phyloP scores from a whole-genome alignment of 2,888 invertebrate species.

The Abrostola triplasia region DNA sequence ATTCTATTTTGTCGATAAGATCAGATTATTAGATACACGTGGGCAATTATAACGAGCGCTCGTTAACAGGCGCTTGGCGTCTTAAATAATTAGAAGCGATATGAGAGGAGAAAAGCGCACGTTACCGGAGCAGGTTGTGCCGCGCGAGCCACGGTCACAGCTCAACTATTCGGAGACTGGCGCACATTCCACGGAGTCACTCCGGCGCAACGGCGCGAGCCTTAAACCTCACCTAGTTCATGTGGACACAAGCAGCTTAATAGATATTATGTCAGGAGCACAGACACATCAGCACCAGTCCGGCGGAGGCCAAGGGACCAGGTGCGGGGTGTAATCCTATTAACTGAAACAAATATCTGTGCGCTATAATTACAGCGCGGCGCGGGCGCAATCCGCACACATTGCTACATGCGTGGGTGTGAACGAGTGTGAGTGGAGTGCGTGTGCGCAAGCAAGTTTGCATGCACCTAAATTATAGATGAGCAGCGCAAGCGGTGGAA shows the following conservation, averaged over 20 bases:
- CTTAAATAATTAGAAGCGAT: constrained; percentile 5
- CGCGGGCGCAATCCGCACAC: not conserved
- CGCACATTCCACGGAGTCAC: not conserved
- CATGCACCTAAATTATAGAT: constrained; percentile 20
- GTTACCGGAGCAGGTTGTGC: not conserved
- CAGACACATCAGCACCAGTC: no score
- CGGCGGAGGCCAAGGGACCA: not conserved
- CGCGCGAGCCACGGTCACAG: not conserved
- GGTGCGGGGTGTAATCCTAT: constrained; percentile 10
- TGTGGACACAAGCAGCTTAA: no score
- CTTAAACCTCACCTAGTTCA: no score
- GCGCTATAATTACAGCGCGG: constrained; percentile 7
- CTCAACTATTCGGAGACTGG: no score
- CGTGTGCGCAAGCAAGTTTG: constrained; percentile 18
- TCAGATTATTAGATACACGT: constrained; percentile 16
- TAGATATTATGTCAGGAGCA: no score
- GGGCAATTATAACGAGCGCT: constrained; percentile 23
- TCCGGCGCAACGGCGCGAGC: no score
- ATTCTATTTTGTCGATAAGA: constrained; percentile 15
- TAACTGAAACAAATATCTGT: constrained; percentile 28
- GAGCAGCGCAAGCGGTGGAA: constrained; percentile 9
- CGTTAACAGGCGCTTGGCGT: constrained; percentile 8
- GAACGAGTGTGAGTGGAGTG: not conserved
- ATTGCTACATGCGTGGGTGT: not conserved
- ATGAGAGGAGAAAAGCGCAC: constrained; percentile 12